Evolutionary conservation across 2,113 vertebrate species (phyloP).

Genomic region (Aegithalos caudatus): DNA sequence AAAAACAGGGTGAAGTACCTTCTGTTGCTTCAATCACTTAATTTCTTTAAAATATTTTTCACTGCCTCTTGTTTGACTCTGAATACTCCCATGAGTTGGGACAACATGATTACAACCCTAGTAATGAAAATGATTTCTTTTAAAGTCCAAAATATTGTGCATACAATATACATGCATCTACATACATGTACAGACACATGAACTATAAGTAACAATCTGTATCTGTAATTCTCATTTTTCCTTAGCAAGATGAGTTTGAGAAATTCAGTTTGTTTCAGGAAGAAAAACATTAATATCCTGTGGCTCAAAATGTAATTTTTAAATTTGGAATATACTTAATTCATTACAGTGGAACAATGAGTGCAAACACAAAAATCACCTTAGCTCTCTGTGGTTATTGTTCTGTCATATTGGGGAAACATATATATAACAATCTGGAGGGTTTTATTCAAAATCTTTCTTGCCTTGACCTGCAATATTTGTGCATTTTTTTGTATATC

Average conservation of each 20-base stretch:
- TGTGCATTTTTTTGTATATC: neutral
- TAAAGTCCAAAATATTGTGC: neutral
- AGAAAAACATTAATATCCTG: neutral
- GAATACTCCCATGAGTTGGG: neutral
- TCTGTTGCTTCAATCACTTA: neutral
- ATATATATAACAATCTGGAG: neutral
- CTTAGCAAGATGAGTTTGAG: neutral
- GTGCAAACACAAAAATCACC: neutral
- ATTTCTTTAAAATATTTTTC: neutral
- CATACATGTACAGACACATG: neutral
- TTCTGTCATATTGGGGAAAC: neutral
- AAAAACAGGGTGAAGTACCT: neutral
- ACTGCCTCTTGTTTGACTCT: constrained; percentile 7
- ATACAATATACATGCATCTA: neutral
- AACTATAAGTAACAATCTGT: neutral
- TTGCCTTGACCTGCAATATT: neutral
- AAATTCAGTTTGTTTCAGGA: neutral
- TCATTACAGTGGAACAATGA: neutral
- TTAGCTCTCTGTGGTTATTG: neutral
- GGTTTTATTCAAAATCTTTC: neutral
- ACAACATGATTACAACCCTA: fast-evolving
- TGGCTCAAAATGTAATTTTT: neutral
- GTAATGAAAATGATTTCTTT: neutral
- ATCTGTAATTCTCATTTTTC: neutral
- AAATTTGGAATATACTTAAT: neutral